phyloP scores from a whole-genome alignment of 2,113 vertebrate genomes.

The Crotophaga sulcirostris region DNA sequence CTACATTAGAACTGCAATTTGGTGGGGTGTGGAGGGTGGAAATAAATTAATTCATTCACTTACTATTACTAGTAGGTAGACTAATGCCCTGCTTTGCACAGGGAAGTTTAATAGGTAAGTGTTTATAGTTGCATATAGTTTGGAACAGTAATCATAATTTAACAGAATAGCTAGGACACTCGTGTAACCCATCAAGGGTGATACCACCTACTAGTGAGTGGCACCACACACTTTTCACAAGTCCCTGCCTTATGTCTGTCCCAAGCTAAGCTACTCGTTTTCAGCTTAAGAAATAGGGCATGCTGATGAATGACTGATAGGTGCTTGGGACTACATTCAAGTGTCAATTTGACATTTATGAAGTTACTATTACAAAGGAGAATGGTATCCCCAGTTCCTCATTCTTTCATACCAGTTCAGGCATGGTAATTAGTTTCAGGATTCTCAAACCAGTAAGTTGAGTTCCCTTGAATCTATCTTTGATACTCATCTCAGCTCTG shows the following conservation, averaged over 20 bases:
- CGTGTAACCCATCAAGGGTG: not conserved
- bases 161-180: not conserved
- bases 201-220: not conserved
- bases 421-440: not conserved
- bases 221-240: not conserved
- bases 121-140: not conserved
- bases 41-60: not conserved
- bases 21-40: too few species aligned
- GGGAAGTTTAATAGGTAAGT: not conserved
- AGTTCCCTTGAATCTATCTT: not conserved
- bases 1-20: not conserved
- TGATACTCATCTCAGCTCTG: not conserved
- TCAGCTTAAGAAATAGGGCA: not conserved
- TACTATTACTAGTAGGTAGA: not conserved
- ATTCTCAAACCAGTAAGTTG: slow-evolving; percentile 28
- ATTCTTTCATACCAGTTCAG: not conserved
- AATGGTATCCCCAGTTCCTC: slow-evolving; percentile 9
- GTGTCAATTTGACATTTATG: not conserved
- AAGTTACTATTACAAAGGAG: not conserved
- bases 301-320: not conserved
- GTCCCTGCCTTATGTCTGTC: not conserved
- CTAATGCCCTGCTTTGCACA: not conserved
- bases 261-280: not conserved
- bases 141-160: not conserved
- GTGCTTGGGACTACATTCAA: not conserved